These are phyloP conservation scores for Drosophila conformis DNA, from an alignment of 2,888 invertebrate species.

Conservation along the genomic window DNA sequence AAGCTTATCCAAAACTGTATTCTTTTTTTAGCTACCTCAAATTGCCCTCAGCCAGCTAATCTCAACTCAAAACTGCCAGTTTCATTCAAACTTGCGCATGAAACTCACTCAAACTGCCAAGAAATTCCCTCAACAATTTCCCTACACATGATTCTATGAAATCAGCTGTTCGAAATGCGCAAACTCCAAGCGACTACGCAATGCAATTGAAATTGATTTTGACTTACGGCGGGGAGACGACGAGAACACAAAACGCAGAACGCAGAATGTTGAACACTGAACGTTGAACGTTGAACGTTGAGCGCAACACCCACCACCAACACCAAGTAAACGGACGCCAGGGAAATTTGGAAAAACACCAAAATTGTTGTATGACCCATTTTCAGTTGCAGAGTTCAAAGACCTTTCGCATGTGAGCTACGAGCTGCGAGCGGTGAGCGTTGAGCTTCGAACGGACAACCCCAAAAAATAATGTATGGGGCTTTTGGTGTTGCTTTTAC, in stretches of 20 bases:
- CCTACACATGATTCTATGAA: slow-evolving; percentile 4
- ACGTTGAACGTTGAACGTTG: not conserved
- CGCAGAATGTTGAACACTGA: not conserved
- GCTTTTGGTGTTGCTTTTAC: slow-evolving; percentile 63
- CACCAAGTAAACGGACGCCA: slow-evolving; percentile 36
- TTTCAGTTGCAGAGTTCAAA: slow-evolving; percentile 81
- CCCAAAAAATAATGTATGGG: slow-evolving; percentile 54
- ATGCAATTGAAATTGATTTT: slow-evolving; percentile 76
- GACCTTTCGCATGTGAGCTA: slow-evolving; percentile 66
- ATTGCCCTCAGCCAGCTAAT: not conserved
- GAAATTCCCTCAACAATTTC: slow-evolving; percentile 16
- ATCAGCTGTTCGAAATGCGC: slow-evolving; percentile 74
- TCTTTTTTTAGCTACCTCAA: not conserved
- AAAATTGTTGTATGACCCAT: slow-evolving; percentile 79
- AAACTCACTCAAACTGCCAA: slow-evolving; percentile 13
- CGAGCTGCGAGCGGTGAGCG: slow-evolving; percentile 27
- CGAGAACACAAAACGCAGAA: slow-evolving; percentile 10
- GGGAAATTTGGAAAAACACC: slow-evolving; percentile 56
- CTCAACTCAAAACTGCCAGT: slow-evolving; percentile 7
- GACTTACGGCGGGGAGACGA: slow-evolving; percentile 31
- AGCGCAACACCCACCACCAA: slow-evolving; percentile 26
- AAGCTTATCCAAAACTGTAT: not conserved
- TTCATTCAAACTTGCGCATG: slow-evolving; percentile 45
- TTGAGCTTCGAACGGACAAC: slow-evolving; percentile 51
- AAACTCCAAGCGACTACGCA: slow-evolving; percentile 77